Evolutionary conservation across 2,797 vertebrate genomes (phyloP).

Genomic region (Onychomys leucogaster): DNA sequence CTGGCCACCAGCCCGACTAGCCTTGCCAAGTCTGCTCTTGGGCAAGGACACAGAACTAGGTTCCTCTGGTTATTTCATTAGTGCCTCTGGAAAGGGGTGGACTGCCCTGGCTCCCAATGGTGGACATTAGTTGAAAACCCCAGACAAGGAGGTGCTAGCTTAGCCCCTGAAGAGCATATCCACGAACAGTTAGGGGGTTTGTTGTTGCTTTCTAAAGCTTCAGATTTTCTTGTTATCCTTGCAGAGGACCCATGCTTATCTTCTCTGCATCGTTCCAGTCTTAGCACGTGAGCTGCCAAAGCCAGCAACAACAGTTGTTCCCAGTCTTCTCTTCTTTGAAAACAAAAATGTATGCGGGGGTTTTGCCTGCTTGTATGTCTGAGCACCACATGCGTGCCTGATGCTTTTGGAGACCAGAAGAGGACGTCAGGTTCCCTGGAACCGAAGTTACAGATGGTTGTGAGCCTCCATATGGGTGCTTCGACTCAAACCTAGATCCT

Average conservation of each 20-base stretch:
- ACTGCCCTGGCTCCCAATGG: background rate
- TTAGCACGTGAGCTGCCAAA: background rate
- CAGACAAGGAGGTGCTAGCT: background rate
- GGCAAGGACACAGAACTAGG: background rate
- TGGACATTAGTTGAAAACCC: constrained; percentile 34
- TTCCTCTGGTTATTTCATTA: background rate
- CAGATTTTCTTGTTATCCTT: background rate
- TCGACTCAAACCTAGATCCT: background rate
- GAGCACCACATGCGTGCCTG: background rate
- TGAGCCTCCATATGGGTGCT: background rate
- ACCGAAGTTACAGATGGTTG: background rate
- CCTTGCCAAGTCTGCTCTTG: background rate
- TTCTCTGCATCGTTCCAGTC: background rate
- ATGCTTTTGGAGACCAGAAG: background rate
- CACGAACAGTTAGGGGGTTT: background rate
- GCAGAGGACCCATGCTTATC: background rate
- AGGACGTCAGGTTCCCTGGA: background rate
- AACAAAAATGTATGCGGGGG: background rate
- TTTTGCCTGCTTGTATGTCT: background rate
- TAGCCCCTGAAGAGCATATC: background rate
- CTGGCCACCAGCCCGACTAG: background rate
- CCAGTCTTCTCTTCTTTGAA: constrained; percentile 33
- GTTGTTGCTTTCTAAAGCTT: background rate
- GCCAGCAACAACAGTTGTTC: background rate
- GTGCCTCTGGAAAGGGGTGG: background rate